phyloP scores from a whole-genome alignment of 1,140 invertebrate species.

The Drosophila kohkoa region DNA sequence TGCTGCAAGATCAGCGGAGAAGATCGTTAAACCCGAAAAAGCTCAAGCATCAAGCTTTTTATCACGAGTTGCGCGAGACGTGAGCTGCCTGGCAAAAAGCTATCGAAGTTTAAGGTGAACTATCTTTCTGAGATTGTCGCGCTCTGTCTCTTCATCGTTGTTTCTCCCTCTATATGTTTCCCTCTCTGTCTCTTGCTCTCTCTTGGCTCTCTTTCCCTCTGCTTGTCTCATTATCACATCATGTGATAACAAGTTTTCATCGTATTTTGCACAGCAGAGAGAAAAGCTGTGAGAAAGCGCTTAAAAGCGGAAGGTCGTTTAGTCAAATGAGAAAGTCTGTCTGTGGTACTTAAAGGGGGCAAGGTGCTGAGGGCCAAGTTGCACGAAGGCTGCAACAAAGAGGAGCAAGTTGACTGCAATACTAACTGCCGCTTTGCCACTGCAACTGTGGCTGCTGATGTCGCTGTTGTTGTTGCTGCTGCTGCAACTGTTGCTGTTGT shows the following conservation, averaged over 20 bases:
- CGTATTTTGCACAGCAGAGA: slow-evolving; percentile 28
- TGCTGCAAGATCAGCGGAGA: slow-evolving; percentile 12
- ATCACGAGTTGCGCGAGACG: slow-evolving; percentile 48
- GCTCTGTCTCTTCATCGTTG: background rate
- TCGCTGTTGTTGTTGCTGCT: slow-evolving; percentile 38
- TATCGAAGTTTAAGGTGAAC: background rate
- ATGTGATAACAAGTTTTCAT: slow-evolving; percentile 70
- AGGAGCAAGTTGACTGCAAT: slow-evolving; percentile 17
- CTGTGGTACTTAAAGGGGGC: background rate
- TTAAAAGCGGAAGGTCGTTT: slow-evolving; percentile 68
- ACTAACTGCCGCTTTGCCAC: slow-evolving; percentile 64
- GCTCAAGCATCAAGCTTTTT: slow-evolving; percentile 54
- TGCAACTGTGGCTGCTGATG: slow-evolving; percentile 33
- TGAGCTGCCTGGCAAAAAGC: slow-evolving; percentile 51
- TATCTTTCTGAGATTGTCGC: background rate
- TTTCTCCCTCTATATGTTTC: slow-evolving; percentile 3
- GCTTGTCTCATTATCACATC: slow-evolving; percentile 9
- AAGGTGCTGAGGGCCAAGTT: background rate
- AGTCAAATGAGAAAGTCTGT: slow-evolving; percentile 74
- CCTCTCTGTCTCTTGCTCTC: slow-evolving; percentile 3
- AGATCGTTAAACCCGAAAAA: slow-evolving; percentile 43
- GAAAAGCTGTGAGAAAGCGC: slow-evolving; percentile 73
- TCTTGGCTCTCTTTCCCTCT: slow-evolving; percentile 11
- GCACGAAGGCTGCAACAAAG: background rate
- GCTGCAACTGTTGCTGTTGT: slow-evolving; percentile 44